Evolutionary conservation across 1,140 invertebrate species (phyloP), one percentile per base, ranked within the genome.

Genomic region (Aphaenogaster ashmeadi): DNA sequence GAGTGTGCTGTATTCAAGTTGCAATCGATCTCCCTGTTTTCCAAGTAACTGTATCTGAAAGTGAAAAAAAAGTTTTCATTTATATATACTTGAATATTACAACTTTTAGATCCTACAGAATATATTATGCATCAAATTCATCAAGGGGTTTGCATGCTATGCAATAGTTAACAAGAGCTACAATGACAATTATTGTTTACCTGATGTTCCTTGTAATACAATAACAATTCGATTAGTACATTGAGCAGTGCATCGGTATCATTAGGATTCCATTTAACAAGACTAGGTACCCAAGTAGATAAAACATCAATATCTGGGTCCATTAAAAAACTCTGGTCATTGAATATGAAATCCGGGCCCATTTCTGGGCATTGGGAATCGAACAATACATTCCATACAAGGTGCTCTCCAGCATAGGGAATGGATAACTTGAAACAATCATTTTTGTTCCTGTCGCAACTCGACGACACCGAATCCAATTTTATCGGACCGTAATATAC

Each of bases 181-280:
- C 27, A 27, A 27, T 27, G 27, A 27, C 0, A 27, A 27, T 27
- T 83, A 36, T 21, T 38, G 7, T 60, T 67, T 89, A 96, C 96
- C 95, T 97, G 96, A 90, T 96, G 91, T 74, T 93, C 90, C 93
- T 96, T 96, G 79, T 97, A 97, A 67, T 96, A 94, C 33, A 88
- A 88, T 47, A 96, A 91, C 50, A 97, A 90, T 91, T 97, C 96
- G 64, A 91, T 92, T 62, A 97, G 92, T n/a, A 96, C 96, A 85
- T 95, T 94, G 64, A 96, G 92, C 8, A 97, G 92, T 47, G 96
- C 94, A 88, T 95, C 95, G 3, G 94, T 93, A 92, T 97, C 93
- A 78, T 93, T 94, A 74, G 93, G 91, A 94, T 97, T 94, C 96
- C 96, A 97, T 69, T 95, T 94, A 13, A 94, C 94, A 50, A 97